phyloP scores from a whole-genome alignment of 2,113 vertebrate species.

The Rhea americana region DNA sequence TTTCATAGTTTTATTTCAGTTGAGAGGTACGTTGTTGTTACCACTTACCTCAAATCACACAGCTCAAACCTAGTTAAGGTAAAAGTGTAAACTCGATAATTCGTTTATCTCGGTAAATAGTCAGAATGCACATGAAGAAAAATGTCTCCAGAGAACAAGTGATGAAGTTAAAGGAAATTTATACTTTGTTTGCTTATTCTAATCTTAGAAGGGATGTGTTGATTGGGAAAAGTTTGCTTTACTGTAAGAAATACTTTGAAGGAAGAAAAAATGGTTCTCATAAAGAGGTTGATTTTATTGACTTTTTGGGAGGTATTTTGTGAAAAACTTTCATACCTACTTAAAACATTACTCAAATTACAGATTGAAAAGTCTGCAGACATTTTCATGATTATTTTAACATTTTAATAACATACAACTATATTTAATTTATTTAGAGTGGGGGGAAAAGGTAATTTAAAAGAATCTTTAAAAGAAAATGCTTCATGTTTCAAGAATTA shows the following conservation, averaged over 20 bases:
- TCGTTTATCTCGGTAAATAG: background rate
- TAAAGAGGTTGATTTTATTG: background rate
- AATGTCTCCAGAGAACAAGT: background rate
- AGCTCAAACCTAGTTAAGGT: too few relatives aligned
- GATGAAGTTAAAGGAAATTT: background rate
- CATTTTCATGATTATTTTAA: background rate
- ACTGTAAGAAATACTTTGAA: background rate
- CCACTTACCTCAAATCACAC: too few relatives aligned
- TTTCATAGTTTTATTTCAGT: too few relatives aligned
- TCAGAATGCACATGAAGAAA: accelerated
- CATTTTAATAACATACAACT: background rate
- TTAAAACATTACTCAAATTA: background rate
- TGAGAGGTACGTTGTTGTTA: too few relatives aligned
- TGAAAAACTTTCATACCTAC: background rate
- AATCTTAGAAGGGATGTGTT: background rate
- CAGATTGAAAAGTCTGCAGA: background rate
- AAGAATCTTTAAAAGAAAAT: background rate
- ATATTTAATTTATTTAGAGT: background rate
- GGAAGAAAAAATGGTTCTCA: accelerated
- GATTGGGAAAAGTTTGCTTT: background rate
- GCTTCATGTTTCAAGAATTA: background rate
- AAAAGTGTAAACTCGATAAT: too few relatives aligned
- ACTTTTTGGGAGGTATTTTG: background rate
- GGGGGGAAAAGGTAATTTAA: background rate
- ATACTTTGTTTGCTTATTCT: background rate